Conservation (phyloP, 2,113 vertebrate species). For the Erinaceus europaeus region DNA sequence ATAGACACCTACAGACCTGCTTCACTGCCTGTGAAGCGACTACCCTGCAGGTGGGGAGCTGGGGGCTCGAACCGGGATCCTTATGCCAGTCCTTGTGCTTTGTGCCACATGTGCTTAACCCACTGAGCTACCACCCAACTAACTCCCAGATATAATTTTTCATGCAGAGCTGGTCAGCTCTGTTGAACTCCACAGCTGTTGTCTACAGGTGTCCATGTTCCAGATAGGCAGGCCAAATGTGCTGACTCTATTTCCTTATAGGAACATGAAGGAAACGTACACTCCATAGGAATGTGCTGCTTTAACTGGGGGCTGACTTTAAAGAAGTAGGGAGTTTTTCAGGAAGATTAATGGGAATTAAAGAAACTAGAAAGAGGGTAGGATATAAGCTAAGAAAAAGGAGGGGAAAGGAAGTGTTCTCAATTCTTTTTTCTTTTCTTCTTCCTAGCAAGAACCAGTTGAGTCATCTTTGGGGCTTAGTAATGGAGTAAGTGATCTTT, state of each 20-base stretch:
- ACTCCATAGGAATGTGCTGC: neutral
- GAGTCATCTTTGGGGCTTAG: constrained; percentile 84
- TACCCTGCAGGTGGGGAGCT: too few species aligned
- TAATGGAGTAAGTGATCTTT: constrained; percentile 83
- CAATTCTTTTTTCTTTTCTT: constrained; percentile 78
- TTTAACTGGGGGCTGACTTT: neutral
- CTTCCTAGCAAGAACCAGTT: constrained; percentile 87
- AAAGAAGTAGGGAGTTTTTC: neutral
- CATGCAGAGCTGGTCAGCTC: too few species aligned
- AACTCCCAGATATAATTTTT: too few species aligned
- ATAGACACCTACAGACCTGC: too few species aligned
- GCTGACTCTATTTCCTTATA: neutral
- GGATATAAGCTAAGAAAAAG: constrained; percentile 34
- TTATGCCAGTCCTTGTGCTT: too few species aligned
- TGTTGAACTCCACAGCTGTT: too few species aligned
- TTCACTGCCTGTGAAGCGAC: too few species aligned
- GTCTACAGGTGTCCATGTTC: neutral
- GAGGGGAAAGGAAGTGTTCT: constrained; percentile 63
- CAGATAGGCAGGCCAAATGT: neutral
- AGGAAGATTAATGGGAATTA: neutral
- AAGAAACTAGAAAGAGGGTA: constrained; percentile 5
- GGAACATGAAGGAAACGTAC: neutral
- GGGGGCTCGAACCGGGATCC: too few species aligned
- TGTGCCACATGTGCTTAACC: too few species aligned
- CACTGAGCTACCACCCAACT: too few species aligned